Evolutionary conservation across 2,113 vertebrate genomes (phyloP).

Genomic region (Eira barbara): DNA sequence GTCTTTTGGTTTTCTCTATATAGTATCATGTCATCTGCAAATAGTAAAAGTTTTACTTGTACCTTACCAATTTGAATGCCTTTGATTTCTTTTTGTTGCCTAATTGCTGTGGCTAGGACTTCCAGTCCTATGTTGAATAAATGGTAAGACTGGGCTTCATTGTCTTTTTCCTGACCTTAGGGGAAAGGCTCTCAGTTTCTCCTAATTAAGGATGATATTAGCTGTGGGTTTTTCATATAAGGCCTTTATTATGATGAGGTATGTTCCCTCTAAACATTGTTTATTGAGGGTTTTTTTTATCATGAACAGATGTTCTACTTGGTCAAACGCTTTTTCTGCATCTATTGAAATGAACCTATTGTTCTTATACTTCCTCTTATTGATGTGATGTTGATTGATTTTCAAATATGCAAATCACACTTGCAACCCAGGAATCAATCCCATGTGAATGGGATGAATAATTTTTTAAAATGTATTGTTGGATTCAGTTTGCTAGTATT

Average conservation of each 20-base stretch:
- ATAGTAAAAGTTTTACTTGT: background rate
- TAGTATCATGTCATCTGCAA: background rate
- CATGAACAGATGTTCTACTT: background rate
- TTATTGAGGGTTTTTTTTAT: background rate
- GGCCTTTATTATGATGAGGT: background rate
- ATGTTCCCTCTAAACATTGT: background rate
- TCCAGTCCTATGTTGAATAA: background rate
- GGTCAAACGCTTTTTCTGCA: background rate
- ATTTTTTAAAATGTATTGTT: background rate
- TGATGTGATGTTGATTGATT: background rate
- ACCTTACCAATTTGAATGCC: background rate
- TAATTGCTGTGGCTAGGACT: background rate
- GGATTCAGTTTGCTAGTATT: background rate
- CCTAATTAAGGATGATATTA: background rate
- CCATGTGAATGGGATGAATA: background rate
- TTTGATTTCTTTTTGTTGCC: background rate
- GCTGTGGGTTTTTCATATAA: background rate
- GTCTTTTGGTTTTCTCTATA: background rate
- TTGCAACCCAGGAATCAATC: background rate
- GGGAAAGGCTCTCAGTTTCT: background rate
- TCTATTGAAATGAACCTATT: background rate
- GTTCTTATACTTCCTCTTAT: background rate
- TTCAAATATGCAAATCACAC: background rate
- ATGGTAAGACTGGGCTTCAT: background rate
- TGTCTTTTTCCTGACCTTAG: background rate